Base-by-base conservation (phyloP, 2,888 invertebrate species). In the Drepanosiphum platanoidis region DNA sequence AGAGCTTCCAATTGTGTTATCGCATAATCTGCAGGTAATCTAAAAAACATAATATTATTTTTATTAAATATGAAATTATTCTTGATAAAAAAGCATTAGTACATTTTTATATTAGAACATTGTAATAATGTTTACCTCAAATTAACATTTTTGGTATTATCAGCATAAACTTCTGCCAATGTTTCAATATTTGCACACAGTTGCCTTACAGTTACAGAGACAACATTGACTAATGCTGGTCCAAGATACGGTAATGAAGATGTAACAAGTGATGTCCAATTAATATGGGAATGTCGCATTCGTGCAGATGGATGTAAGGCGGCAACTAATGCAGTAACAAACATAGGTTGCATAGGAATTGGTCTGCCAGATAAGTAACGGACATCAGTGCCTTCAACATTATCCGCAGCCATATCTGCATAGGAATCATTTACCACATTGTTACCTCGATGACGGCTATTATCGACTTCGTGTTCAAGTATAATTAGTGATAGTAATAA, bases 261-360 rank as follows among this genome's bases (percentile, higher is more conserved):
- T 1, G 95, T 94, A 13, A 96, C 93, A 89, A 96, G 91, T 87
- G 94, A 93, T 52, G 96, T 92, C 96, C 96, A 96, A 88, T 95
- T 94, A 87, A 94, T 93, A 89, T 96, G 96, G 87, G 95, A 90
- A 88, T 94, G 93, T 78, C 88, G 79, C 32, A 87, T 86, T 52
- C 87, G 80, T n/a, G 72, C 86, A 42, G 86, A 87, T 88, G 92
- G 90, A 88, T 94, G 93, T 84, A 96, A 90, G 7, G 96, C 95
- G 88, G 93, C 94, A 88, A 95, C 91, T 78, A 96, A 92, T 42
- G 95, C 94, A 32, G 94, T 93, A 46, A 96, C 90, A 89, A 97
- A 96, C 92, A 96, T 94, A 42, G 94, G 93, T 89, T 96, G 95
- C 89, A 95, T 94, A 61, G 93, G 93, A 86, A 95, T 93, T 64